These are phyloP conservation scores for Cygnus buccinator DNA, from an alignment of 2,113 vertebrate genomes.

Conservation along the genomic window DNA sequence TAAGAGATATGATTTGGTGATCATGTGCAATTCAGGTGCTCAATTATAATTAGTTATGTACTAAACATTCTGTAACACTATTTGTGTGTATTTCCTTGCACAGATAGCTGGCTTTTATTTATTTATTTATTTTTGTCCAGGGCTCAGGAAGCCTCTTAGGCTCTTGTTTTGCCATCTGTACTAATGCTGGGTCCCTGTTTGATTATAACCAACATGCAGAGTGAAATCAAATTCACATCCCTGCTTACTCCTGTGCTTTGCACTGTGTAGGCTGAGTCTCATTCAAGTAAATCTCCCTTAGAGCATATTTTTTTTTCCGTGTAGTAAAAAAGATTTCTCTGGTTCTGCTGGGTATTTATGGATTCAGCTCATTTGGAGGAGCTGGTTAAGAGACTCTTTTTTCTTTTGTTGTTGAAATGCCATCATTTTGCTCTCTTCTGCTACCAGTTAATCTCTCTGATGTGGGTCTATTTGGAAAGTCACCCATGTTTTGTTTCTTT, in stretches of 20 bases:
- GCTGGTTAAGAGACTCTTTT: constrained; percentile 24
- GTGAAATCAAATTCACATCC: constrained; percentile 2
- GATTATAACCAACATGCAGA: not conserved
- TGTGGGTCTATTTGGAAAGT: constrained; percentile 52
- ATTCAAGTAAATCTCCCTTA: not conserved
- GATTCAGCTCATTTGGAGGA: not conserved
- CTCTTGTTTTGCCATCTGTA: not conserved
- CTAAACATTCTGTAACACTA: not conserved
- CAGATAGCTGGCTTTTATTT: not conserved
- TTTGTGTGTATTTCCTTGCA: not conserved
- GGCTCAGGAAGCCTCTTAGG: not conserved
- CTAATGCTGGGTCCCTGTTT: not conserved
- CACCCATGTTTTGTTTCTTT: constrained; percentile 35
- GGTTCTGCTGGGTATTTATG: constrained; percentile 8
- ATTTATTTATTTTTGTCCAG: not conserved
- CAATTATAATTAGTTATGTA: not conserved
- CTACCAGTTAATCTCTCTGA: constrained; percentile 43
- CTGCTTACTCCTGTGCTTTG: constrained; percentile 16
- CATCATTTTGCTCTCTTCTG: constrained; percentile 27
- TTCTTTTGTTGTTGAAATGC: constrained; percentile 41
- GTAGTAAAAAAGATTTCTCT: constrained; percentile 22
- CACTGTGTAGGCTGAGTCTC: constrained; percentile 43
- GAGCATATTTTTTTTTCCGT: not conserved
- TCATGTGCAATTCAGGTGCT: constrained; percentile 2
- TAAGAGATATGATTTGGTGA: not conserved